A percentile compares a stretch with the other conserved stretches of the same genome.
phyloP scores from a whole-genome alignment of 2,888 invertebrate genomes.

The Oxycera nigricornis region DNA sequence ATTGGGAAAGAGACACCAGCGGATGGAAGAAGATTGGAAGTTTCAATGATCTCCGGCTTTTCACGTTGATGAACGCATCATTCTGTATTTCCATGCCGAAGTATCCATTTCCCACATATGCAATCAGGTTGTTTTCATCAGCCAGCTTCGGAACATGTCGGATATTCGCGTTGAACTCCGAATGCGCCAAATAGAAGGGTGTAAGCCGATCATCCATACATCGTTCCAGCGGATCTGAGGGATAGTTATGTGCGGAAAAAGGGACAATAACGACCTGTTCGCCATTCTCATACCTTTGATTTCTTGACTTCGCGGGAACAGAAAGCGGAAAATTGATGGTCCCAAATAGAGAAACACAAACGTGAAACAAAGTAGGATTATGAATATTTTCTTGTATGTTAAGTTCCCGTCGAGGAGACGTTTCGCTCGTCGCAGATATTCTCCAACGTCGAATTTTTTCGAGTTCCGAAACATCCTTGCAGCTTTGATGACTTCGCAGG shows the following conservation, averaged over 20 bases:
- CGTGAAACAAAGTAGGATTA: constrained; percentile 64
- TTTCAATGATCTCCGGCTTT: constrained; percentile 71
- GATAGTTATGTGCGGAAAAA: neutral
- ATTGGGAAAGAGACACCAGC: constrained; percentile 64
- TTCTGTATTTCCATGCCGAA: constrained; percentile 71
- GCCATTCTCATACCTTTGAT: constrained; percentile 55
- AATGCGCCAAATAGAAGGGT: constrained; percentile 67
- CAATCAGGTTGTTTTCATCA: constrained; percentile 69
- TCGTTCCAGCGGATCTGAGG: constrained; percentile 64
- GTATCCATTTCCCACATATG: constrained; percentile 79
- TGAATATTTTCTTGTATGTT: constrained; percentile 59
- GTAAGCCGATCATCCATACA: constrained; percentile 73
- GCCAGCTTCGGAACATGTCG: constrained; percentile 66
- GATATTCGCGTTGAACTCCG: constrained; percentile 74
- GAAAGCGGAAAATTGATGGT: constrained; percentile 70
- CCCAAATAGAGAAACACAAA: constrained; percentile 71
- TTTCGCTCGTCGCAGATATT: constrained; percentile 56
- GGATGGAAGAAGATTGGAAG: constrained; percentile 74
- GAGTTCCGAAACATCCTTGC: constrained; percentile 57
- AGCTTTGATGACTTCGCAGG: neutral
- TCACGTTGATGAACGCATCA: constrained; percentile 72
- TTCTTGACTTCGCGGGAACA: constrained; percentile 65
- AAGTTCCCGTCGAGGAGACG: constrained; percentile 58
- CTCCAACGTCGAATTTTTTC: constrained; percentile 59
- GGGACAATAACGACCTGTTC: neutral